Base-by-base conservation (phyloP, 2,113 vertebrate species). In the Trachemys scripta region DNA sequence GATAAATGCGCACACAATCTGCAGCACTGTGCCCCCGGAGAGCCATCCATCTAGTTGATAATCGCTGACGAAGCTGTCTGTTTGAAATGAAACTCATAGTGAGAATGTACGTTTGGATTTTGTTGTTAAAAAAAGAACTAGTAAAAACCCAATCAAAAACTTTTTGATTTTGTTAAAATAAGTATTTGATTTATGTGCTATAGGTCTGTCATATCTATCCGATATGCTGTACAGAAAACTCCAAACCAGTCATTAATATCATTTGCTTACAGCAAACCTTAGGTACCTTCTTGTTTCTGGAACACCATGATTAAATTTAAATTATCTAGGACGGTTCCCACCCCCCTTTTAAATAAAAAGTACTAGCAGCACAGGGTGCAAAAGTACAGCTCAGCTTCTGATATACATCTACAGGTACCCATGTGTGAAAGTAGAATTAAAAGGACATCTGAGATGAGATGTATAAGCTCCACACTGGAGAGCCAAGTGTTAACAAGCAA, bases 1-100 rank as follows among this genome's bases (percentile, higher is more conserved):
- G 98, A 82, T 99, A 99, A 95, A 99, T 99, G 94, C 99, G 99
- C 85, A 99, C 97, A 14, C 99, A 99, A 69, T 99, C 99, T 1
- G 99, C 96, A 75, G 98, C 98, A 54, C 98, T 99, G 89, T 99
- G 99, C 82, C 99, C 99, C 85, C 99, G 99, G 76, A 99, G 99
- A 65, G 99, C 99, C 96, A 99, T 99, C 99, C 99, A 99, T 88
- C 99, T 98, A 4, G 98, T 98, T 8, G 99, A 99, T 54, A 99
- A 98, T 65, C 98, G 98, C 97, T 99, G 99, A 95, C 98, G 98
- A 87, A 99, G 98, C 95, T 99, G 99, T 95, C 99, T 99, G 89
- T 86, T 86, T 93, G 82, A 95, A 88, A 90, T n/a, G 56, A 92
- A 92, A 59, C 81, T 22, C 10, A 88, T 76, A 85, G 49, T 78